phyloP scores from a whole-genome alignment of 2,888 invertebrate species.

The Clanis bilineata region DNA sequence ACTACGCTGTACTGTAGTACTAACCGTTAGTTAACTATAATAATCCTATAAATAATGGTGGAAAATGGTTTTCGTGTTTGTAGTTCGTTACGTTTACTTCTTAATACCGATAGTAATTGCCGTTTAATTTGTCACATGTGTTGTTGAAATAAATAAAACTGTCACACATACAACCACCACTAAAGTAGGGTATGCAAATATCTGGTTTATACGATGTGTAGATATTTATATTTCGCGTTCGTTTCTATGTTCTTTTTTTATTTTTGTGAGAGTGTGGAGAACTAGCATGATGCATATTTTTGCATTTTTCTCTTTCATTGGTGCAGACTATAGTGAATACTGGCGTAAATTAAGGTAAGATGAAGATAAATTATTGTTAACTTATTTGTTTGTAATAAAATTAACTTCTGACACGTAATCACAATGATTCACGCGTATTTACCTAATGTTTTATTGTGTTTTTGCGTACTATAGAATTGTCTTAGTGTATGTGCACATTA shows the following conservation, averaged over 20 bases:
- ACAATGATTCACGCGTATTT: too few relatives aligned
- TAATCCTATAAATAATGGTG: not conserved
- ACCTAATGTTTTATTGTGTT: too few relatives aligned
- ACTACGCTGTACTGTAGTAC: too few relatives aligned
- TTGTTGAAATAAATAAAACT: slow-evolving; percentile 10
- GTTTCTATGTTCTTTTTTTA: not conserved
- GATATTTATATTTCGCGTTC: not conserved
- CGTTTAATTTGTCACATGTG: slow-evolving; percentile 11
- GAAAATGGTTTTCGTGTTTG: not conserved
- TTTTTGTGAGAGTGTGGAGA: not conserved
- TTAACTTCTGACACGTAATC: too few relatives aligned
- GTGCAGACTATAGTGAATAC: too few relatives aligned
- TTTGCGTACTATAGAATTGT: too few relatives aligned
- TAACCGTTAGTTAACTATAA: not conserved
- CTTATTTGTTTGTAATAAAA: too few relatives aligned
- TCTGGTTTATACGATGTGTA: not conserved
- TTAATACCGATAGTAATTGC: slow-evolving; percentile 7
- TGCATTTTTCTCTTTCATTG: too few relatives aligned
- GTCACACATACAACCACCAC: not conserved
- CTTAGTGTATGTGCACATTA: too few relatives aligned
- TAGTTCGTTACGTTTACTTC: not conserved
- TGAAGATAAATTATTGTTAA: too few relatives aligned
- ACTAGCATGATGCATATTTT: not conserved
- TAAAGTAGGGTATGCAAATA: slow-evolving; percentile 11
- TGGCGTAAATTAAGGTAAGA: too few relatives aligned